These are phyloP conservation scores for Crocodylus rhombifer DNA, from an alignment of 2,797 vertebrate species.

Conservation along the genomic window DNA sequence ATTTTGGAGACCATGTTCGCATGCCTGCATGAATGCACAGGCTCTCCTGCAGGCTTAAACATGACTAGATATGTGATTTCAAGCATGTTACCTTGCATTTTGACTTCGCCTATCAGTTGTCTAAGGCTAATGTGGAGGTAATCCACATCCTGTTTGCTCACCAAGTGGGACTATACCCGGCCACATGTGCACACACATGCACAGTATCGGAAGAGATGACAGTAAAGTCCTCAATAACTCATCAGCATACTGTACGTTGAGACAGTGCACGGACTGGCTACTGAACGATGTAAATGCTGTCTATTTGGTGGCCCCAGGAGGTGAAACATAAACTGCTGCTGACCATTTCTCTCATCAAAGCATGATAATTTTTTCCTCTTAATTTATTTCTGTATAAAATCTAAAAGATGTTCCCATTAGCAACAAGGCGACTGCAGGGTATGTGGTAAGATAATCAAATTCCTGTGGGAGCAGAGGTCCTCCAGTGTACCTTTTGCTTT, in stretches of 20 bases:
- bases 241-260: neutral
- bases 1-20: neutral
- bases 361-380: neutral
- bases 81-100: neutral
- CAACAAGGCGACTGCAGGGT: conserved; percentile 23
- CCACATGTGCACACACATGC: neutral
- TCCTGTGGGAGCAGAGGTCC: conserved; percentile 62
- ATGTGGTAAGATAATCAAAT: conserved; percentile 63
- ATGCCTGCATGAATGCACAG: neutral
- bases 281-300: neutral
- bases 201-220: neutral
- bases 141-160: neutral
- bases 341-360: conserved; percentile 43
- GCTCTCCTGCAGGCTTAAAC: neutral
- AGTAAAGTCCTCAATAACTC: accelerated
- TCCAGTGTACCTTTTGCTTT: conserved; percentile 43
- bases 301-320: conserved; percentile 25
- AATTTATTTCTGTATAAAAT: conserved; percentile 47
- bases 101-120: neutral
- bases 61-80: neutral
- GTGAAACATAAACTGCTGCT: neutral
- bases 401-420: conserved; percentile 47
- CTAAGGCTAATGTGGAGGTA: neutral
- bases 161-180: neutral
- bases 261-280: conserved; percentile 16